Base-by-base conservation (phyloP, 2,888 invertebrate species). In the Phytoseiulus persimilis region DNA sequence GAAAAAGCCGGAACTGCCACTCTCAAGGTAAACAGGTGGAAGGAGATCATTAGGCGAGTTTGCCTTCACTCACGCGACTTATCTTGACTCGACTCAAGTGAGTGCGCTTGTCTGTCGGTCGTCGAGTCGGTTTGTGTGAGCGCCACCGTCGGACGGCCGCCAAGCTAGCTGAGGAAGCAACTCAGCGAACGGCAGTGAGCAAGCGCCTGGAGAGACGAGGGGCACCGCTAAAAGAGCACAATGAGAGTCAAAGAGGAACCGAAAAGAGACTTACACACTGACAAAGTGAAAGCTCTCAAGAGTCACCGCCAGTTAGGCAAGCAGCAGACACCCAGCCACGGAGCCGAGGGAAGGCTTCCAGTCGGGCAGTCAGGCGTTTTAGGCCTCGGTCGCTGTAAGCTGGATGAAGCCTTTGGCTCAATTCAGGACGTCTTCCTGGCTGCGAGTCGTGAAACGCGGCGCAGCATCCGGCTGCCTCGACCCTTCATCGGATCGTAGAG, bases 11-110 rank as follows among this genome's bases (percentile, higher is more conserved):
- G 65, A 65, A 65, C 65, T 65, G 65, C 65, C 65, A 65, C 65
- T 65, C 65, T 65, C 65, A 65, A 45, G 45, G 87, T 87, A 87
- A 87, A 87, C 87, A 87, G 87, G 87, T 87, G 87, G 65, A 87
- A 87, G 87, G 87, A 87, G 32, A 87, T 87, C 87, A 87, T 87
- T 87, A 87, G 87, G 87, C 87, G 45, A 33, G 87, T 87, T 83
- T 83, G 83, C 83, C 83, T 83, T 83, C 83, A 65, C 65, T 65
- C 65, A 65, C 65, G 65, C 65, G 65, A 65, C 65, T 65, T 65
- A 65, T 65, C 65, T 65, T 28, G 65, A 65, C 65, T 65, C 65
- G 65, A 65, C 65, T 28, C 65, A 65, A 65, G 65, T 65, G 65
- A 65, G 65, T 65, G 65, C 65, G 65, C 9, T 18, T 65, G 65